Evolutionary conservation across 2,113 vertebrate species (phyloP).

Genomic region (Brachyhypopomus occidentalis): DNA sequence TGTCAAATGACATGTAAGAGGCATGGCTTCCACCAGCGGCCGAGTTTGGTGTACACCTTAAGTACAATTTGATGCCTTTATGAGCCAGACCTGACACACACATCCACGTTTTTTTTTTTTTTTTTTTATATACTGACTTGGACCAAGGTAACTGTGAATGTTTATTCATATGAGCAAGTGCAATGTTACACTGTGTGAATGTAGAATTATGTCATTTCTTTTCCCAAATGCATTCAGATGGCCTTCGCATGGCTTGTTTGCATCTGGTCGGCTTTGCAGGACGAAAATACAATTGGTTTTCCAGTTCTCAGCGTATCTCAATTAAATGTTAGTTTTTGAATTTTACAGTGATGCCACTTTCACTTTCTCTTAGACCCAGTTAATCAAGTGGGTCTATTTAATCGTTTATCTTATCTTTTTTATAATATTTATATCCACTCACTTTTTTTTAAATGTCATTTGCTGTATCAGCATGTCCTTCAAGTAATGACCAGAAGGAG

Average conservation of each 20-base stretch:
- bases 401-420: neutral
- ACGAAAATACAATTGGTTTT: neutral
- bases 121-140: slow-evolving; percentile 50
- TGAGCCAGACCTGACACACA: neutral
- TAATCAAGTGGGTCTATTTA: slow-evolving; percentile 1
- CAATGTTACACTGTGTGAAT: slow-evolving; percentile 66
- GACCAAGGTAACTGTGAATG: slow-evolving; percentile 72
- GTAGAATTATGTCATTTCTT: slow-evolving; percentile 48
- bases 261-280: neutral
- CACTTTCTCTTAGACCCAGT: neutral
- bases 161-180: slow-evolving; percentile 60
- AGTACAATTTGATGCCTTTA: slow-evolving; percentile 16
- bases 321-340: neutral
- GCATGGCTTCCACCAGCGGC: neutral
- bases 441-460: slow-evolving; percentile 27
- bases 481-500: slow-evolving; percentile 66
- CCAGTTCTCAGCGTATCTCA: too few relatives aligned
- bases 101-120: neutral
- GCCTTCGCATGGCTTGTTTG: neutral
- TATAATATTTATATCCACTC: slow-evolving; percentile 44
- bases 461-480: slow-evolving; percentile 68
- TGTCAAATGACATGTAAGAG: neutral
- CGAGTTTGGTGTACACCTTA: neutral
- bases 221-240: slow-evolving; percentile 13
- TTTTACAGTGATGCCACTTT: neutral